These are phyloP conservation scores for Allophyes oxyacanthae DNA, from an alignment of 2,888 invertebrate species.

Conservation along the genomic window DNA sequence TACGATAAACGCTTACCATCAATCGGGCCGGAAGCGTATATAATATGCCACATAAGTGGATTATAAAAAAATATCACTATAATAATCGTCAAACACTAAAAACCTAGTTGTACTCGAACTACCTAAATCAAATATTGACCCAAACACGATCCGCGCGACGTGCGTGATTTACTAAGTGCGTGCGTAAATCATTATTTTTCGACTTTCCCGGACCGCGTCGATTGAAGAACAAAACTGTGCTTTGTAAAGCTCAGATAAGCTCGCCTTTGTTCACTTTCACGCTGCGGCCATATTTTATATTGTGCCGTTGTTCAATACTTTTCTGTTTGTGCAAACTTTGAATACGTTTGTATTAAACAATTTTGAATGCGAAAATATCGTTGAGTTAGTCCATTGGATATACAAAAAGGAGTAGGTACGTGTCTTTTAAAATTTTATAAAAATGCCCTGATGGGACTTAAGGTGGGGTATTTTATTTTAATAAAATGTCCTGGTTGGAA, in stretches of 20 bases:
- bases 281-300: constrained; percentile 30
- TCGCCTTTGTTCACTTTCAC: constrained; percentile 36
- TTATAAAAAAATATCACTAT: too few species aligned
- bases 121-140: constrained; percentile 39
- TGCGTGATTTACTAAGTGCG: constrained; percentile 58
- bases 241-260: constrained; percentile 52
- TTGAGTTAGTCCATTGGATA: not conserved
- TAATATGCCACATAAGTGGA: too few species aligned
- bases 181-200: constrained; percentile 57
- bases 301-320: constrained; percentile 26
- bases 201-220: constrained; percentile 37
- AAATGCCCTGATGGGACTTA: too few species aligned
- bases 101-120: too few species aligned
- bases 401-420: not conserved
- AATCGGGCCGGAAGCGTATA: too few species aligned
- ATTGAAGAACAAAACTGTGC: constrained; percentile 50
- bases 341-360: not conserved
- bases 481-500: too few species aligned
- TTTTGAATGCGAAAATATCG: not conserved
- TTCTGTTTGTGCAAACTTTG: constrained; percentile 21
- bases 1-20: too few species aligned
- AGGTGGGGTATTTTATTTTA: too few species aligned
- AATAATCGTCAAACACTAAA: too few species aligned
- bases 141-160: constrained; percentile 56
- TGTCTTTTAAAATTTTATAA: too few species aligned